Evolutionary conservation across 2,113 vertebrate genomes (phyloP).

Genomic region (Microcebus tavaratra): DNA sequence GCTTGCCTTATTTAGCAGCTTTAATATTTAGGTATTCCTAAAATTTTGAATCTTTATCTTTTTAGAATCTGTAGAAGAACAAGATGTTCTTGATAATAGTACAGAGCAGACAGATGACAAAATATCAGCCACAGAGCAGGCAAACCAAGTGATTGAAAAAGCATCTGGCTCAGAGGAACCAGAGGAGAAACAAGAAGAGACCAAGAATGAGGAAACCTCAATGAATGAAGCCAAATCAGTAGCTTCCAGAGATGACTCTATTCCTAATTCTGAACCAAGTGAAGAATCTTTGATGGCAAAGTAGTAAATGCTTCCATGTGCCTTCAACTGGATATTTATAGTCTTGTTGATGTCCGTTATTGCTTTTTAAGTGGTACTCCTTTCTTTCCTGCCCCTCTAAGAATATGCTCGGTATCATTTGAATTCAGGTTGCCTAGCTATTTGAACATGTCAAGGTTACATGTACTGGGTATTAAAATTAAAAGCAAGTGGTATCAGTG

Average conservation of each 20-base stretch:
- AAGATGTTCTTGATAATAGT: slow-evolving; percentile 50
- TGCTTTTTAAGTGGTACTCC: slow-evolving; percentile 84
- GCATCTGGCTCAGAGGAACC: slow-evolving; percentile 69
- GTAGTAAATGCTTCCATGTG: slow-evolving; percentile 88
- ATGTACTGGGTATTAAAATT: slow-evolving; percentile 74
- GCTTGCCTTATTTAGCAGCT: slow-evolving; percentile 33
- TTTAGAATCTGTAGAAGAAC: slow-evolving; percentile 81
- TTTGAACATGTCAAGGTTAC: slow-evolving; percentile 75
- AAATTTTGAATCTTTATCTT: slow-evolving; percentile 70
- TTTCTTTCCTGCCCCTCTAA: slow-evolving; percentile 64
- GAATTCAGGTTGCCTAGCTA: slow-evolving; percentile 81
- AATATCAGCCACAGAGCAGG: slow-evolving; percentile 72
- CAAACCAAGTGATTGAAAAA: slow-evolving; percentile 68
- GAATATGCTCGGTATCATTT: slow-evolving; percentile 69
- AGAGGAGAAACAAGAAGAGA: slow-evolving; percentile 78
- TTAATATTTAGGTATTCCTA: slow-evolving; percentile 45
- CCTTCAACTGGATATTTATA: slow-evolving; percentile 85
- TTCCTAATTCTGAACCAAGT: slow-evolving; percentile 84
- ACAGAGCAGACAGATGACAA: slow-evolving; percentile 74
- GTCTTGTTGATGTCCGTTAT: slow-evolving; percentile 84
- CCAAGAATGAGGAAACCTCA: slow-evolving; percentile 71
- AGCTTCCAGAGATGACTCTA: slow-evolving; percentile 75
- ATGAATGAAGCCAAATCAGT: slow-evolving; percentile 76
- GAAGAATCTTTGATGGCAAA: slow-evolving; percentile 89
- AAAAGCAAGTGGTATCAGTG: slow-evolving; percentile 68